Percentiles rank a stretch among this genome's conserved stretches.
These are phyloP conservation scores for Aplysina aerophoba DNA, from an alignment of 37 sponge, comb jelly and placozoan species.

Conservation along the genomic window DNA sequence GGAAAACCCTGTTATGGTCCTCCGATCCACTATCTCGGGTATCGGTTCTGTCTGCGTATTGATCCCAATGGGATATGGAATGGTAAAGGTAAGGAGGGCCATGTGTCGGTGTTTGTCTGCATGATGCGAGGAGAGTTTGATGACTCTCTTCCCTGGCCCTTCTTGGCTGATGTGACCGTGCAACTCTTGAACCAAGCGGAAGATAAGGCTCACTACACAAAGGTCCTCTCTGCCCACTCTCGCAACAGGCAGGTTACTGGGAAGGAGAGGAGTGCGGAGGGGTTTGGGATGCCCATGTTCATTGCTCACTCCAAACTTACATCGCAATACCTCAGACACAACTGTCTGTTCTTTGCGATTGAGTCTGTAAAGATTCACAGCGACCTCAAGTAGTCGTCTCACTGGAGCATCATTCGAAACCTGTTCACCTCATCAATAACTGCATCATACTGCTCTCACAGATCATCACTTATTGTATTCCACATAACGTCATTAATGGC, in stretches of 20 bases:
- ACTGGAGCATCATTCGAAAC: too few relatives aligned
- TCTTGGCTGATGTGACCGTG: background rate
- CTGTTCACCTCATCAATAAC: too few relatives aligned
- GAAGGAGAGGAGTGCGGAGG: background rate
- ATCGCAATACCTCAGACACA: too few relatives aligned
- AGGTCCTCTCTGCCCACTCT: background rate
- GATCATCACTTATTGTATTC: too few relatives aligned
- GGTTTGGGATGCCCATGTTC: background rate
- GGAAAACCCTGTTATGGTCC: too few relatives aligned
- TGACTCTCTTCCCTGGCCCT: background rate
- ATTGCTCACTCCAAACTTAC: background rate
- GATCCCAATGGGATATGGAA: background rate
- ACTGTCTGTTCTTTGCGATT: too few relatives aligned
- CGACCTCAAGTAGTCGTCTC: too few relatives aligned
- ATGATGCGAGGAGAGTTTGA: conserved; percentile 2
- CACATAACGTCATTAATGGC: too few relatives aligned
- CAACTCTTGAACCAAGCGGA: background rate
- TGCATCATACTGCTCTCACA: too few relatives aligned
- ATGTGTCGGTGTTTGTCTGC: conserved; percentile 2
- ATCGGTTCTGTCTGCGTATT: too few relatives aligned
- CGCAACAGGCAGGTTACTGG: background rate
- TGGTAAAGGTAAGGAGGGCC: background rate
- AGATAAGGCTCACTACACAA: background rate
- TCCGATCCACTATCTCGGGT: too few relatives aligned
- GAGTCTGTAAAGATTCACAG: too few relatives aligned